These are phyloP conservation scores for Cataglyphis livida DNA, from an alignment of 2,888 invertebrate species.

Conservation along the genomic window DNA sequence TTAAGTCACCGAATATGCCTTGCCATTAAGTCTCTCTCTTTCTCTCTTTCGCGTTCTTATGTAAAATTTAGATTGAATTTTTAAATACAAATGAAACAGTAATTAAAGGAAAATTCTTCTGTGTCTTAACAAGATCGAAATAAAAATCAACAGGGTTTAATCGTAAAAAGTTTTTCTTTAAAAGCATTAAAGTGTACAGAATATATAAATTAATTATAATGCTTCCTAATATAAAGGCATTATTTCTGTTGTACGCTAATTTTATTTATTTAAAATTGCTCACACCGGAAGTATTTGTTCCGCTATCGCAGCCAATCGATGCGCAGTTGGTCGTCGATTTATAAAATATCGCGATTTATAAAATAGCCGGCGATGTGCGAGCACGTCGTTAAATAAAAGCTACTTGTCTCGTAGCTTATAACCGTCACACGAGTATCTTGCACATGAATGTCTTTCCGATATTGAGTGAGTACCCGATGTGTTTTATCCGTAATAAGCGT, in stretches of 20 bases:
- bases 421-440: background rate
- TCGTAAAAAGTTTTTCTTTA: background rate
- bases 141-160: background rate
- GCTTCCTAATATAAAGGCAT: background rate
- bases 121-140: background rate
- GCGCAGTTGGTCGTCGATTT: slow-evolving; percentile 3
- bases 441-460: background rate
- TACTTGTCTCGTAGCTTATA: background rate
- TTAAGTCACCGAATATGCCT: slow-evolving; percentile 72
- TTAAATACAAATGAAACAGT: too few relatives aligned
- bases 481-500: background rate
- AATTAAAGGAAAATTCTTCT: too few relatives aligned
- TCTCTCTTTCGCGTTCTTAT: background rate
- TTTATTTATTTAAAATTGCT: background rate
- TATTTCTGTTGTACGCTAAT: background rate
- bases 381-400: slow-evolving; percentile 19
- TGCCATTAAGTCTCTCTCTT: background rate
- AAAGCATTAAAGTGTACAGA: background rate
- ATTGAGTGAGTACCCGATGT: background rate
- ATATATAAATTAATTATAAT: background rate
- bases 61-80: background rate
- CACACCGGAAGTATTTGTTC: background rate
- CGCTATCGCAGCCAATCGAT: background rate
- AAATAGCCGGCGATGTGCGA: background rate
- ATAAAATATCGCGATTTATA: background rate